A percentile compares a stretch with the other conserved stretches of the same genome.
Conservation (phyloP, 2,113 vertebrate species). For the Cyphomyrus plagiostoma region DNA sequence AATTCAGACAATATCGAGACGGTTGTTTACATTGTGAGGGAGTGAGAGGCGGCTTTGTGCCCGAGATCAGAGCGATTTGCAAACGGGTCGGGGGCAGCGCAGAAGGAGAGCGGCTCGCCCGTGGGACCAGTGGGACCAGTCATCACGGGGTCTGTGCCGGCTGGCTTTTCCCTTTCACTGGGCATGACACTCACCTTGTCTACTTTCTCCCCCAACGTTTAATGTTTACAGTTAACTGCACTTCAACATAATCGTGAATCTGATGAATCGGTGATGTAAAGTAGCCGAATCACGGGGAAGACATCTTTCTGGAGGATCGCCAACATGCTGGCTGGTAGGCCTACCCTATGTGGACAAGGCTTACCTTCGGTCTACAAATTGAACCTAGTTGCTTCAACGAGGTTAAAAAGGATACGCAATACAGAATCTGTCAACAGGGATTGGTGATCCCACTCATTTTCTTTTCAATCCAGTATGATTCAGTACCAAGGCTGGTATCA, state of each 20-base stretch:
- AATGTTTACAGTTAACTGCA: not conserved
- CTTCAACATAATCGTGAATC: not conserved
- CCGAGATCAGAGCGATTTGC: slow-evolving; percentile 88
- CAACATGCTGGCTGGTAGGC: not conserved
- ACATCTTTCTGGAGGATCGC: not conserved
- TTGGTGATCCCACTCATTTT: not conserved
- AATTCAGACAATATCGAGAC: slow-evolving; percentile 65
- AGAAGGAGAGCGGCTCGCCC: slow-evolving; percentile 77
- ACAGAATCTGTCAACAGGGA: not conserved
- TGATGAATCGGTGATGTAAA: not conserved
- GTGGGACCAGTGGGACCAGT: slow-evolving; percentile 70
- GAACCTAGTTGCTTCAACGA: too few species aligned
- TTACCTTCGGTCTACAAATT: too few species aligned
- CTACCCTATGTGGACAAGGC: not conserved
- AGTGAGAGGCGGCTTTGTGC: slow-evolving; percentile 79
- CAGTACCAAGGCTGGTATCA: not conserved
- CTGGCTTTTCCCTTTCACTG: slow-evolving; percentile 52
- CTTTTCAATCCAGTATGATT: not conserved
- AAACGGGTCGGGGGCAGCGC: slow-evolving; percentile 68
- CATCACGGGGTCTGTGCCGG: slow-evolving; percentile 54
- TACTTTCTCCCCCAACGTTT: not conserved
- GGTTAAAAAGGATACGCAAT: too few species aligned
- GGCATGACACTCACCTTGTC: slow-evolving; percentile 26
- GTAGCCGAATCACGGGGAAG: not conserved
- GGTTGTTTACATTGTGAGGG: slow-evolving; percentile 60